Base-by-base conservation (phyloP, 53 echinoderm and acorn worm genomes). In the Stichopus horrens region DNA sequence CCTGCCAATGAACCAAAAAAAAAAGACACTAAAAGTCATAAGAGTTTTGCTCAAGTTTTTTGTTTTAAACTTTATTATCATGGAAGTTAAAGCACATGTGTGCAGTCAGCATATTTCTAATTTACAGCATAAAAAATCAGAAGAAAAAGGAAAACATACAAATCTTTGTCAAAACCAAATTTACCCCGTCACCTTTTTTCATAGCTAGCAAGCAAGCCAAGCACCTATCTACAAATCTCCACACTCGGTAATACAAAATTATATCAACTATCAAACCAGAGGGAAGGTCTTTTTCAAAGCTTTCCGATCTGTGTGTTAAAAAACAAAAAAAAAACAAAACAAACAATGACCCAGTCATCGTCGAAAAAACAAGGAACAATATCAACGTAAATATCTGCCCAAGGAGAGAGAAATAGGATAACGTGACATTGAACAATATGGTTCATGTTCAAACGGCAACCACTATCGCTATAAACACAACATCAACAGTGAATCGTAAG, bases 41-140 rank as follows among this genome's bases (percentile, higher is more conserved):
- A 16, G 6, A 71, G 7, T 71, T 71, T 71, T 71, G 71, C 71
- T 71, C 71, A 71, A 5, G 10, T 63, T 54, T 53, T 79, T 79
- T 79, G 75, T 51, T 79, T 53, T 79, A 52, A 23, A 6, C 16
- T 11, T 81, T 81, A 56, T 81, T 57, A 56, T 81, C 22, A 81
- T 81, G 81, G 37, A 55, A 81, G 19, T 19, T 81, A 56, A 13
- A 55, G 57, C 81, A 81, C 57, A 20, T 56, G 81, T 81, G 77
- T 77, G 81, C 81, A 81, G 81, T 81, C 81, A n/a, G 81, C 81
- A 81, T 81, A 21, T 81, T 81, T 81, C 81, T 56, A 56, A 81
- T 81, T 81, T 81, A 81, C 81, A 81, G 81, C 81, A 81, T 81
- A 81, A 81, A 81, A 75, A 56, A 63, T 71, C 71, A 71, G 71